Conservation (phyloP, 2,888 invertebrate genomes). For the Protonemura montana region DNA sequence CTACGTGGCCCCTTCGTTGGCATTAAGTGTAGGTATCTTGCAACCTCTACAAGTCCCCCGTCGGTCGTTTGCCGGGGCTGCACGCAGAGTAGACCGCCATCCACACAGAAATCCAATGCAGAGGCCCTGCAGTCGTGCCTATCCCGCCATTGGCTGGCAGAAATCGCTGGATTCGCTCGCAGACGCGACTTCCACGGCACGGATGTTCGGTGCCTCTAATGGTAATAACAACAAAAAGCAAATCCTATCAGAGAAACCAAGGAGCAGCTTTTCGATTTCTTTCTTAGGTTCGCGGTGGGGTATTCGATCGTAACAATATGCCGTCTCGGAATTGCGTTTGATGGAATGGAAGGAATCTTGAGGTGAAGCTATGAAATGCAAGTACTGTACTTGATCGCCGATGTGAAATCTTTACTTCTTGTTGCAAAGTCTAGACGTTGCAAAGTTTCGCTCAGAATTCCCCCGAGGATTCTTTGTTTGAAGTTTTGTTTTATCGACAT, state of each 20-base stretch:
- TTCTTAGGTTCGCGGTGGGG: too few species aligned
- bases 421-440: not conserved
- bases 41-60: not conserved
- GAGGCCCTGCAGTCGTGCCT: not conserved
- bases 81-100: not conserved
- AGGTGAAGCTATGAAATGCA: not conserved
- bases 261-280: not conserved
- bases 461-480: not conserved
- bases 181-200: slow-evolving; percentile 5
- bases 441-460: not conserved
- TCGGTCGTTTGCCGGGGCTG: slow-evolving; percentile 8
- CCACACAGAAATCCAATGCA: slow-evolving; percentile 18
- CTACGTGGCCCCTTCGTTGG: not conserved
- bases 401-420: not conserved
- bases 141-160: slow-evolving; percentile 10
- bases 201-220: not conserved
- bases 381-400: not conserved
- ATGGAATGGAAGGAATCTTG: not conserved
- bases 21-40: slow-evolving; percentile 20
- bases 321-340: not conserved
- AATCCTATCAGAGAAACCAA: not conserved
- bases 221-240: not conserved
- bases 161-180: not conserved
- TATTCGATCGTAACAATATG: not conserved
- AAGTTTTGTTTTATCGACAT: not conserved